These are phyloP conservation scores for Apostichopus japonicus DNA, from an alignment of 35 echinoderm and acorn worm genomes.

Conservation along the genomic window DNA sequence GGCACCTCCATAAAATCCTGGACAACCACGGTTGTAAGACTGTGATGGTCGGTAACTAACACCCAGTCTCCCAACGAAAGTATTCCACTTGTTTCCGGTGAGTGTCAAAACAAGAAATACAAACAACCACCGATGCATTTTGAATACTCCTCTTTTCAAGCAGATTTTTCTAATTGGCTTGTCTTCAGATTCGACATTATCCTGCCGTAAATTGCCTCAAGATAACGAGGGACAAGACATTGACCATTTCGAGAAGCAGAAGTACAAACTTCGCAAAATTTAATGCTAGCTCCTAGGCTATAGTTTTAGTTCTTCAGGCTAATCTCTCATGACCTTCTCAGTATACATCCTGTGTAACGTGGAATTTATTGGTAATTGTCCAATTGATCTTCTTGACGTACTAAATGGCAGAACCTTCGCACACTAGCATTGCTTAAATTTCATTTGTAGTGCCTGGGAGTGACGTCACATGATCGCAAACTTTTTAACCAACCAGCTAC, in stretches of 20 bases:
- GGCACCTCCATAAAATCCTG: background rate
- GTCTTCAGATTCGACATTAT: conserved; percentile 18
- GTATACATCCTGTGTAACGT: too few relatives aligned
- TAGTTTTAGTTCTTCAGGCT: too few relatives aligned
- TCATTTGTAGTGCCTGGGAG: too few relatives aligned
- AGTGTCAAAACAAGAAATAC: background rate
- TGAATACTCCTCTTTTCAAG: conserved; percentile 1
- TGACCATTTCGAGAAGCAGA: background rate
- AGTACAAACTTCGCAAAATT: too few relatives aligned
- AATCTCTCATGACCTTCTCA: too few relatives aligned
- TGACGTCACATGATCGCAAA: too few relatives aligned
- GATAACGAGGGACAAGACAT: background rate
- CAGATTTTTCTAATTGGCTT: background rate
- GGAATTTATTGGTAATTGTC: too few relatives aligned
- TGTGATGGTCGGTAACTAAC: background rate
- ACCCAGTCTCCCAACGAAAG: background rate
- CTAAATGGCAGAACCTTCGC: too few relatives aligned
- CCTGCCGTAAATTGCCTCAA: background rate
- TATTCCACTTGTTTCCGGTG: background rate
- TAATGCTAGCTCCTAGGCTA: too few relatives aligned
- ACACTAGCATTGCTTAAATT: too few relatives aligned
- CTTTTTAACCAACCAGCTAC: too few relatives aligned
- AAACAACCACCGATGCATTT: background rate
- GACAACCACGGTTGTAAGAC: background rate
- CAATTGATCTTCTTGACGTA: too few relatives aligned